Percentiles rank a stretch among this genome's conserved stretches.
phyloP scores from a whole-genome alignment of 2,888 invertebrate species.

The Eupithecia centaureata region DNA sequence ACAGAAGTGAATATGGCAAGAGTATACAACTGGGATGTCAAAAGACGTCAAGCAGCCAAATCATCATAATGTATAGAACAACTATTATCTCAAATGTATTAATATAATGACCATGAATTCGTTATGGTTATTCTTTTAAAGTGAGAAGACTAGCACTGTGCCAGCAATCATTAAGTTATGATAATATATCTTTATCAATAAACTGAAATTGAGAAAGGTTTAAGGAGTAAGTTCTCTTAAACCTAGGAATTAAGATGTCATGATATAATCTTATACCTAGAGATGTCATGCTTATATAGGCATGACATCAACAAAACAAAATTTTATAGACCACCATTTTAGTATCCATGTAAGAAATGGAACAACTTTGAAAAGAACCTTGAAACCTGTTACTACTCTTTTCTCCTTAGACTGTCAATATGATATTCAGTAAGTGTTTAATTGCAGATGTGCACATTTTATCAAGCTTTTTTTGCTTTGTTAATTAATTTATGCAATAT shows the following conservation, averaged over 20 bases:
- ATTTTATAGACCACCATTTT: not conserved
- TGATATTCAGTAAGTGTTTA: not conserved
- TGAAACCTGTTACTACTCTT: not conserved
- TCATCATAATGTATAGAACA: slow-evolving; percentile 44
- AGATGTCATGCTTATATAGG: not conserved
- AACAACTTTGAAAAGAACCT: not conserved
- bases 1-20: slow-evolving; percentile 99
- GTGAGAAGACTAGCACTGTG: not conserved
- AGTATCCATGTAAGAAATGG: not conserved
- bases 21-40: slow-evolving; percentile 99
- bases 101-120: slow-evolving; percentile 1
- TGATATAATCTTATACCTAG: not conserved
- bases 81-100: slow-evolving; percentile 11
- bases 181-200: not conserved
- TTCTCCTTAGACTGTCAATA: not conserved
- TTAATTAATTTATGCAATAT: not conserved
- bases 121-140: slow-evolving; percentile 13
- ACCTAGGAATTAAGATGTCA: not conserved
- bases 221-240: not conserved
- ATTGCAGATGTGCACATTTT: slow-evolving; percentile 4
- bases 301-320: no score
- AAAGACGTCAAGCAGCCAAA: slow-evolving; percentile 91
- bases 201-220: not conserved
- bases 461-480: not conserved
- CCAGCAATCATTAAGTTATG: not conserved